Evolutionary conservation across 2,113 vertebrate species (phyloP), one percentile per base, ranked within the genome.

Genomic region (Daubentonia madagascariensis): DNA sequence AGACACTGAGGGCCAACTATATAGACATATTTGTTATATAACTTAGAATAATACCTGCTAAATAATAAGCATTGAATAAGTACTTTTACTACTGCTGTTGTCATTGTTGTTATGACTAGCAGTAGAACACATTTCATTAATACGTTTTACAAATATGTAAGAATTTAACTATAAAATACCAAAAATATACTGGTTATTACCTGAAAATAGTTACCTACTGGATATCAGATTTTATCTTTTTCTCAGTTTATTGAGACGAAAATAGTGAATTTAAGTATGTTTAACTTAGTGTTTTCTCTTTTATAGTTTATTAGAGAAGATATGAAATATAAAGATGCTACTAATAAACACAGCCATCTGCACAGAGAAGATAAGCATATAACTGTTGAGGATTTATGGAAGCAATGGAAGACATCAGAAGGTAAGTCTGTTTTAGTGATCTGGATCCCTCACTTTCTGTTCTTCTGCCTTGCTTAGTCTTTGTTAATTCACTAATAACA

Each of bases 341-440:
- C 99, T 79, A 99, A 99, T 98, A 99, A 99, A 94, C 99, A 99
- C 96, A 99, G 99, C 98, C 99, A 99, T 97, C 98, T 99, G 90
- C 99, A 99, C 97, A 99, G 99, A 86, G 99, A 99, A 98, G 99
- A 99, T 98, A 99, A 99, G 93, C 99, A 99, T 96, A 99, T 99
- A 98, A 99, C 99, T 0, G 99, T 99, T 98, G 99, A 99, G 98
- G 99, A 99, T 98, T 98, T 99, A 89, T 99, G 99, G 99, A 99
- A 98, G 98, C 98, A 99, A 94, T 99, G 99, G 99, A 99, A 99
- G 98, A 99, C 98, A 0, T 99, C 99, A 63, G 99, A 99, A 99
- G 99, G 99, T 99, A 95, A 90, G 97, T 89, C 40, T 70, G 0
- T 16, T n/a, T 61, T 6, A 63, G 23, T 70, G 40, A 79, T 43